These are phyloP conservation scores for Tachypleus tridentatus DNA, from an alignment of 1,140 invertebrate species.

Conservation along the genomic window DNA sequence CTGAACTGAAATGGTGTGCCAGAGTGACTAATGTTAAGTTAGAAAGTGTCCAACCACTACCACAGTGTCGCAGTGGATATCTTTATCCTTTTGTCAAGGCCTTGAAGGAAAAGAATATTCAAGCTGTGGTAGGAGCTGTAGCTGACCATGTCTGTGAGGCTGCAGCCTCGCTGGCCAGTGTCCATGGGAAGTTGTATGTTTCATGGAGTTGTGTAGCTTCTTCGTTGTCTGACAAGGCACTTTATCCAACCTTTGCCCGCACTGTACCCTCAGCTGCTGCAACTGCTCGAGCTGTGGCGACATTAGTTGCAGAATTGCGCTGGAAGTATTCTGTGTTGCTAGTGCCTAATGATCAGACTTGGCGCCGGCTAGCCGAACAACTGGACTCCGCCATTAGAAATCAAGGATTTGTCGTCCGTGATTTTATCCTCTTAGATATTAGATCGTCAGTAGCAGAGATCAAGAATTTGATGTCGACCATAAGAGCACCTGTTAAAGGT, in stretches of 20 bases:
- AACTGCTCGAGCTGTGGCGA: neutral
- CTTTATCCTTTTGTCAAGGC: neutral
- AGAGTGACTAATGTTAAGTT: too few species aligned
- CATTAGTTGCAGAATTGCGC: neutral
- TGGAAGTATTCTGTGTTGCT: slow-evolving; percentile 1
- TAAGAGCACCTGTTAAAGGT: too few species aligned
- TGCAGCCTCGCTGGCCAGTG: neutral
- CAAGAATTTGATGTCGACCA: too few species aligned
- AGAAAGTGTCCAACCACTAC: too few species aligned
- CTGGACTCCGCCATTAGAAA: neutral
- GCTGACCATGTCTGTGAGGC: slow-evolving; percentile 1
- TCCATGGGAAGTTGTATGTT: neutral
- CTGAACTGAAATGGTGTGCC: too few species aligned
- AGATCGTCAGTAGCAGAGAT: too few species aligned
- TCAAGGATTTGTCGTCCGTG: neutral
- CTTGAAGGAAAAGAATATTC: neutral
- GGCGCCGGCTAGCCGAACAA: neutral
- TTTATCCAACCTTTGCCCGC: neutral
- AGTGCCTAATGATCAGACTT: neutral
- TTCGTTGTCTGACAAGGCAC: neutral
- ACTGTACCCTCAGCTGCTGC: neutral
- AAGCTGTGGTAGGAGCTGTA: neutral
- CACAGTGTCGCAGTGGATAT: neutral
- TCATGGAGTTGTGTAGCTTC: neutral
- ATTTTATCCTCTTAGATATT: neutral